Percentiles rank a stretch among this genome's conserved stretches.
phyloP scores from a whole-genome alignment of 2,888 invertebrate species.

The Pammene fasciana region DNA sequence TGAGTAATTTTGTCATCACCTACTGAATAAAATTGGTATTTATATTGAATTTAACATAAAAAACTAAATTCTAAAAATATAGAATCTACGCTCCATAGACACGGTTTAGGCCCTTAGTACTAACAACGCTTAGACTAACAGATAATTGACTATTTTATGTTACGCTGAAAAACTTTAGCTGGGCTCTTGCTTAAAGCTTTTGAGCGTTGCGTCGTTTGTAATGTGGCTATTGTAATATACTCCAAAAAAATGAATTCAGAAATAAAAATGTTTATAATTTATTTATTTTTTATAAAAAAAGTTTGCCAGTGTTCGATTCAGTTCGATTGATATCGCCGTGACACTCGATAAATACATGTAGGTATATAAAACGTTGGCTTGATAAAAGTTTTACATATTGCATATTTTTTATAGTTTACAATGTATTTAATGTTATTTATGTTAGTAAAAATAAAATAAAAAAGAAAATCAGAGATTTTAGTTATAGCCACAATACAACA shows the following conservation, averaged over 20 bases:
- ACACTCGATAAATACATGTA: too few species aligned
- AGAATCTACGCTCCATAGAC: slow-evolving; percentile 29
- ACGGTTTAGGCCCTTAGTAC: slow-evolving; percentile 40
- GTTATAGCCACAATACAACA: slow-evolving; percentile 52
- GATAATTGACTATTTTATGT: slow-evolving; percentile 67
- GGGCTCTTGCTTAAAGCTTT: slow-evolving; percentile 80
- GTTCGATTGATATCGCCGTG: too few species aligned
- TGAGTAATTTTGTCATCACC: too few species aligned
- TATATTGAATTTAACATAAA: neutral
- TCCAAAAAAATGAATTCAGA: neutral
- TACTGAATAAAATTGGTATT: neutral
- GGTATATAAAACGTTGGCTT: too few species aligned
- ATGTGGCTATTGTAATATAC: slow-evolving; percentile 51
- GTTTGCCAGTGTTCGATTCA: too few species aligned
- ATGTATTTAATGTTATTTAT: neutral
- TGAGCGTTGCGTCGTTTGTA: slow-evolving; percentile 60
- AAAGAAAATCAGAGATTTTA: slow-evolving; percentile 20
- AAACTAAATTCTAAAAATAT: slow-evolving; percentile 28
- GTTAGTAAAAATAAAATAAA: neutral
- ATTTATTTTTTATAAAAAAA: too few species aligned
- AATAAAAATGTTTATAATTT: too few species aligned
- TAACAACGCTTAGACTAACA: slow-evolving; percentile 43
- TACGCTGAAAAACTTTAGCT: slow-evolving; percentile 79
- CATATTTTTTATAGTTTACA: too few species aligned
- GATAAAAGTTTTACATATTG: too few species aligned